Evolutionary conservation across 2,888 invertebrate genomes (phyloP), one percentile per base, ranked within the genome.

Genomic region (Cheilosia grossa): DNA sequence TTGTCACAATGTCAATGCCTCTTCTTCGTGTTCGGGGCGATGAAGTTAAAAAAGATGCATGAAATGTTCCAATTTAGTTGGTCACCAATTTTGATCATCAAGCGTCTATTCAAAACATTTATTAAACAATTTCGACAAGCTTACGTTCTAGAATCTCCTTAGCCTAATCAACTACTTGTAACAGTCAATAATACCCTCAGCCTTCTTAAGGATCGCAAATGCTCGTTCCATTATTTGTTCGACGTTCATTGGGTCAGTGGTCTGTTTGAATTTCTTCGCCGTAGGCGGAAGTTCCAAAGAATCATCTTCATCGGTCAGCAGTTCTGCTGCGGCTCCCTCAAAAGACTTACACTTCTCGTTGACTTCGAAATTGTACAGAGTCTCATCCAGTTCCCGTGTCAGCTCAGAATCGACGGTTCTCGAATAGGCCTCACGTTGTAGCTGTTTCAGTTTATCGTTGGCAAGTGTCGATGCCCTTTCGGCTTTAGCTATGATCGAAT

Each of bases 351-450:
- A 87, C 49, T 89, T 88, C 33, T 88, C 88, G 1, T 87, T 86
- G 30, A 89, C 80, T 70, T 89, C 89, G 53, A 88, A 89, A 6
- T 87, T 82, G 44, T 89, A 88, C 5, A 89, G 70, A 1, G 87
- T 87, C 2, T 88, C 86, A 61, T 89, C 88, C 21, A 89, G 72
- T 13, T 86, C 69, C 2, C 87, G 85, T 7, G 87, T 88, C 17
- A 89, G 59, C 21, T 87, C 87, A 5, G 82, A 56, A 37, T 70
- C 77, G 7, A 58, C 5, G 2, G 42, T 37, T 0, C n/a, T 75
- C 15, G 63, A 24, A 3, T 15, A 51, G 13, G 78, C 79, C 61
- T 66, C 77, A n/a, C 51, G 56, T 42, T 86, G 85, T n/a, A 87
- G 59, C 21, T 58, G 59, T 0, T 51, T 77, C 21, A 89, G 44